These are phyloP conservation scores for Limnephilus marmoratus DNA, from an alignment of 2,888 invertebrate species.

Conservation along the genomic window DNA sequence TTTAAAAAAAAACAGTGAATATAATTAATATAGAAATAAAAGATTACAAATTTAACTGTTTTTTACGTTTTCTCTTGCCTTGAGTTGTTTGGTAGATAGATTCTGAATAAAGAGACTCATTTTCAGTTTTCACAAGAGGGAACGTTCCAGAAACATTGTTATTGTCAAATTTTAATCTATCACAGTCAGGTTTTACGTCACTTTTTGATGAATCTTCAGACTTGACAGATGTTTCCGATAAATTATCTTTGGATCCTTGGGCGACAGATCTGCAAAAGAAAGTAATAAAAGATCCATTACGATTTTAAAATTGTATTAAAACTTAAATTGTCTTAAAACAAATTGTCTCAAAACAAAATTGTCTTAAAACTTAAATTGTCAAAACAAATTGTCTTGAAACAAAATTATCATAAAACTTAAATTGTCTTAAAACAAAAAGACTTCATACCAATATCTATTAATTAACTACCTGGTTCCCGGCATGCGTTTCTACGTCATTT, in stretches of 20 bases:
- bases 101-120: background rate
- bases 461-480: no score
- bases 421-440: no score
- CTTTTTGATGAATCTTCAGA: background rate
- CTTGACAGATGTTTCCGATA: background rate
- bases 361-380: no score
- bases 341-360: no score
- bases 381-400: no score
- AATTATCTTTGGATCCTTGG: constrained; percentile 11
- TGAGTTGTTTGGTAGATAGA: background rate
- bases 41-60: constrained; percentile 28
- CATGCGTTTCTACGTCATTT: no score
- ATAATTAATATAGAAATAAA: background rate
- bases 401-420: no score
- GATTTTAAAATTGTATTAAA: no score
- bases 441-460: no score
- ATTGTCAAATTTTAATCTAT: constrained; percentile 5
- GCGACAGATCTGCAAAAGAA: background rate
- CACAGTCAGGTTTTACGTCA: constrained; percentile 11
- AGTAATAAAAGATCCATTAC: background rate
- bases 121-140: background rate
- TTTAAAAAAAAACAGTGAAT: background rate
- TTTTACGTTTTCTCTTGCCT: constrained; percentile 21
- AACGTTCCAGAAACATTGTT: background rate
- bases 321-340: no score